Evolutionary conservation across 2,888 invertebrate species (phyloP).

Genomic region (Lasioglossum leucozonium): DNA sequence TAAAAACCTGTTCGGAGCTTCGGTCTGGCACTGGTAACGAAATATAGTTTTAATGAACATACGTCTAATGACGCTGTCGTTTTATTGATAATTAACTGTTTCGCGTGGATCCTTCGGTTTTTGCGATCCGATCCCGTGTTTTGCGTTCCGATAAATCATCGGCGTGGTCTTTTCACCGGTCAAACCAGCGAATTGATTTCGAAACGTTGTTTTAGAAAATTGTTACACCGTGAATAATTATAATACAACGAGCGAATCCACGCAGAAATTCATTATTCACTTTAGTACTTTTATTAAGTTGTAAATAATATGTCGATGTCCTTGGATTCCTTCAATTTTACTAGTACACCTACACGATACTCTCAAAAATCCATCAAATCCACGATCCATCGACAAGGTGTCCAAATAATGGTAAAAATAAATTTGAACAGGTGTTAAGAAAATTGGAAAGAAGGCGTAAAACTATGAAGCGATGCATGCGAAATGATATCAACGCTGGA

Average conservation of each 20-base stretch:
- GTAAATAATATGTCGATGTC: background rate
- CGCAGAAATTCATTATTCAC: background rate
- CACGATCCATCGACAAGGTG: background rate
- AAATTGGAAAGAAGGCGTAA: background rate
- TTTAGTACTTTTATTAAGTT: background rate
- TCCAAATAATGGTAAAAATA: background rate
- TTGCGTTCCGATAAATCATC: background rate
- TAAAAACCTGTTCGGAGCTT: constrained; percentile 45
- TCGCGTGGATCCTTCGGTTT: background rate
- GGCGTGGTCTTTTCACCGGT: background rate
- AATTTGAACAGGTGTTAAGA: background rate
- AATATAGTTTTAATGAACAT: constrained; percentile 58
- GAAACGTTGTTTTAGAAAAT: background rate
- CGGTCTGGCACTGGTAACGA: constrained; percentile 33
- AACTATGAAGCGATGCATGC: background rate
- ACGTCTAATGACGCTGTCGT: constrained; percentile 12
- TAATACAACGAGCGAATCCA: no score
- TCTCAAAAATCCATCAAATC: background rate
- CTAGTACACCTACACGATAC: background rate
- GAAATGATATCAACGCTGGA: background rate
- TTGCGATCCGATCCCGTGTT: background rate
- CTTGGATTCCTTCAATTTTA: background rate
- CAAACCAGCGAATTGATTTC: background rate
- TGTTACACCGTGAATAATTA: background rate
- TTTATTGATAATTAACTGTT: constrained; percentile 3